phyloP scores from a whole-genome alignment of 2,888 invertebrate species.

The Pristionchus arcanus region DNA sequence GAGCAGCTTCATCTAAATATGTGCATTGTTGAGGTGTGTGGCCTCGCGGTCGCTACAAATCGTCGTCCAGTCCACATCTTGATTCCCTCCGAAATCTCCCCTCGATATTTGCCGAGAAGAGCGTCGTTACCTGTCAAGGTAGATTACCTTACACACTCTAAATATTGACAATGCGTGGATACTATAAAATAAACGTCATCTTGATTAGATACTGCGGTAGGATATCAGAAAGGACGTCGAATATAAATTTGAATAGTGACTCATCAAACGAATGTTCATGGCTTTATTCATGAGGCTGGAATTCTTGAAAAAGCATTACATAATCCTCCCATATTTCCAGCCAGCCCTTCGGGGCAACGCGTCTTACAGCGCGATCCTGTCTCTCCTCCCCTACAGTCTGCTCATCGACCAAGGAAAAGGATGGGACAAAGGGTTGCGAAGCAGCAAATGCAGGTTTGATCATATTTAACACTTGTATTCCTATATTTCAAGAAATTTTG shows the following conservation, averaged over 20 bases:
- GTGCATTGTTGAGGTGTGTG: neutral
- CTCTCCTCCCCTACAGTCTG: neutral
- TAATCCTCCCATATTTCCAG: neutral
- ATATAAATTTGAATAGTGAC: no score
- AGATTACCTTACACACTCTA: neutral
- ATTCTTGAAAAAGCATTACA: neutral
- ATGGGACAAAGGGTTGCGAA: constrained; percentile 77
- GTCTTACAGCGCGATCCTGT: neutral
- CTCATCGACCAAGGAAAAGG: constrained; percentile 40
- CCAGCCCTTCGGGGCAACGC: constrained; percentile 13
- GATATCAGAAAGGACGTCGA: no score
- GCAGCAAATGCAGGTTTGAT: constrained; percentile 75
- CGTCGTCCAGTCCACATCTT: neutral
- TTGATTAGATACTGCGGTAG: no score
- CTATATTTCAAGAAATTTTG: no score
- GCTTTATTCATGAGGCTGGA: neutral
- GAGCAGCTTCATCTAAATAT: no score
- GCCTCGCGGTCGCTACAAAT: constrained; percentile 48
- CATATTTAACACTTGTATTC: neutral
- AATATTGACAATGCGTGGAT: neutral
- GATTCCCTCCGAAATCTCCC: neutral
- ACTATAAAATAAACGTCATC: no score
- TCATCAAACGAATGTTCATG: no score
- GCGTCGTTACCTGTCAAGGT: neutral
- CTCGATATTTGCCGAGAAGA: neutral